These are phyloP conservation scores for Paraplagusia blochii DNA, from an alignment of 2,113 vertebrate genomes.

Conservation along the genomic window DNA sequence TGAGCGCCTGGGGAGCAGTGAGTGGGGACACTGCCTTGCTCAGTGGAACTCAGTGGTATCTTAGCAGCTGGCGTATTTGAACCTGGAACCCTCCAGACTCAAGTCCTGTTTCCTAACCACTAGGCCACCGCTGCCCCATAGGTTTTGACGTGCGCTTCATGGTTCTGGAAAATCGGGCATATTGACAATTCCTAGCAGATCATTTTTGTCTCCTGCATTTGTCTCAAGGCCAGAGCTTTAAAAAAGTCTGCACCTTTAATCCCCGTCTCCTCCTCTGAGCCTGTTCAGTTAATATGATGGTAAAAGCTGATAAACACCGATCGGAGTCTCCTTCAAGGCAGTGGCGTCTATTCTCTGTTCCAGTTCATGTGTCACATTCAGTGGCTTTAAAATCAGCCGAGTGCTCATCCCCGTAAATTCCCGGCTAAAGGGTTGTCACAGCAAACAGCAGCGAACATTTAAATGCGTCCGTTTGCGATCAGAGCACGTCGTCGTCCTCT, in stretches of 20 bases:
- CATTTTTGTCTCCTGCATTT: background rate
- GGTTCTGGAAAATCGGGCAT: too few species aligned
- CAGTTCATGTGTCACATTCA: background rate
- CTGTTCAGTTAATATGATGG: constrained; percentile 6
- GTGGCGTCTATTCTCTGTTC: constrained; percentile 8
- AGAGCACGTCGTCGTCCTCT: constrained; percentile 29
- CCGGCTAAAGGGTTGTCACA: constrained; percentile 8
- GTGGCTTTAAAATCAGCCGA: constrained; percentile 10
- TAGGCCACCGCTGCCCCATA: too few species aligned
- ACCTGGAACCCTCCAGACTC: too few species aligned
- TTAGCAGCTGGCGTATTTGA: too few species aligned
- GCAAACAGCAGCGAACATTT: constrained; percentile 12
- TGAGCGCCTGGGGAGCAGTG: too few species aligned
- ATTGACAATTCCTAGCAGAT: background rate
- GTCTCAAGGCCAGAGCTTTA: background rate
- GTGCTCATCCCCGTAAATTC: constrained; percentile 7
- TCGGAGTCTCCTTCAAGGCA: constrained; percentile 1
- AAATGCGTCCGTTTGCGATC: constrained; percentile 32
- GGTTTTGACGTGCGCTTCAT: too few species aligned
- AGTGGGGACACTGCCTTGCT: too few species aligned
- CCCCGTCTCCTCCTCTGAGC: background rate
- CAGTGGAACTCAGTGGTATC: too few species aligned
- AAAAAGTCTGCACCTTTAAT: background rate
- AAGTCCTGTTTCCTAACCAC: too few species aligned
- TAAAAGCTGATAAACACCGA: constrained; percentile 4